Percentiles rank a stretch among this genome's conserved stretches.
phyloP scores from a whole-genome alignment of 2,797 vertebrate species.

The Macrochelys suwanniensis region DNA sequence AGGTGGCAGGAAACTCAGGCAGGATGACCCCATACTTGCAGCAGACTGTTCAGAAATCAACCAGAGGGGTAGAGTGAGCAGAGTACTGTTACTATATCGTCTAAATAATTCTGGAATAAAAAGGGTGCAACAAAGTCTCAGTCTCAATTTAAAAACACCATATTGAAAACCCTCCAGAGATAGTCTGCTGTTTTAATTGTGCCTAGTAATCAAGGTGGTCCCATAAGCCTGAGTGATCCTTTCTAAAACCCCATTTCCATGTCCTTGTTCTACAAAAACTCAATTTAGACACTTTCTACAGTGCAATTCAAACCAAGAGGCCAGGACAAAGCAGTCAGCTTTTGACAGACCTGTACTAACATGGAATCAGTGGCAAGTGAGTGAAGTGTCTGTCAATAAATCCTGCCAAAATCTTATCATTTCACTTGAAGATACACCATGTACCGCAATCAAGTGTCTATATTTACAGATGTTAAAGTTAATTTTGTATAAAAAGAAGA shows the following conservation, averaged over 20 bases:
- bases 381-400: slow-evolving; percentile 59
- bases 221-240: background rate
- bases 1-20: background rate
- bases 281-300: background rate
- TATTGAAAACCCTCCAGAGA: background rate
- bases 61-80: fast-evolving
- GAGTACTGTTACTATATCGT: fast-evolving
- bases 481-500: slow-evolving; percentile 77
- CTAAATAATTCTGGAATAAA: background rate
- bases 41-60: fast-evolving
- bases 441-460: slow-evolving; percentile 74
- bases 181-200: background rate
- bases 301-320: background rate
- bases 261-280: background rate
- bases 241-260: fast-evolving
- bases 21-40: background rate
- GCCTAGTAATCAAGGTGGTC: background rate
- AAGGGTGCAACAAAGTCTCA: background rate
- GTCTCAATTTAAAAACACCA: background rate
- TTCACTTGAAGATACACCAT: slow-evolving; percentile 66
- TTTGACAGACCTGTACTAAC: background rate
- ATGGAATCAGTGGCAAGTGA: slow-evolving; percentile 65
- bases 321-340: background rate
- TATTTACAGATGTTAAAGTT: slow-evolving; percentile 77
- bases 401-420: slow-evolving; percentile 76